Base-by-base conservation (phyloP, 1,140 invertebrate species). In the Glossosoma conforme region DNA sequence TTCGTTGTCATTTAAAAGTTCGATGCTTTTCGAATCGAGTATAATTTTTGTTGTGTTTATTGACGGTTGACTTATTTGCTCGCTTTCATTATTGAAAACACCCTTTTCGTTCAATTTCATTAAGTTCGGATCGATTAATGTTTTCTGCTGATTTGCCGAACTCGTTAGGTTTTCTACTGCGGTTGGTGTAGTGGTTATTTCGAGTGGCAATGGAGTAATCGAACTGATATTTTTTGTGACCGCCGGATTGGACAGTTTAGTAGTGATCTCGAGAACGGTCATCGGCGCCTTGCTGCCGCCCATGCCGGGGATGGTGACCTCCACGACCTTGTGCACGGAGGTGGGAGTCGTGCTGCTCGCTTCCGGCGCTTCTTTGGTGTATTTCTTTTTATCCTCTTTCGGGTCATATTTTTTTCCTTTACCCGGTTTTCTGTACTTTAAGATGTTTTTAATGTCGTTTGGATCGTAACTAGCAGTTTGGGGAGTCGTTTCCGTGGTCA, bases 321-420 rank as follows among this genome's bases (percentile, higher is more conserved):
- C 64, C 6, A 71, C 62, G 22, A 69, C 59, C 65, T 73, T 69
- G 40, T 70, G 67, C 42, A 53, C 64, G 1, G 63, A 52, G 37
- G 62, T 57, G n/a, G 56, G 65, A 3, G 63, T 50, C 18, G 59
- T 52, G 11, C 61, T 25, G 19, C 19, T 20, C 8, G 49, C 19
- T 15, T 42, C 43, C 25, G 41, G 37, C 38, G 54, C 44, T 9
- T 52, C 53, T 53, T 58, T 61, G 9, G 36, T 19, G 44, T 44
- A 45, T 38, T 45, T 57, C 44, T 52, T 62, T 61, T 58, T 58
- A 36, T 47, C 63, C 53, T 59, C 57, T 41, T 55, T 59, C 20
- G 25, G 9, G 24, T 59, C 53, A 52, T 59, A 59, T 50, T 59
- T 59, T 43, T 59, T 59, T 4, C 53, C 53, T 24, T 56, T 59